Base-by-base conservation (phyloP, 2,888 invertebrate species). In the Parnassius apollo region DNA sequence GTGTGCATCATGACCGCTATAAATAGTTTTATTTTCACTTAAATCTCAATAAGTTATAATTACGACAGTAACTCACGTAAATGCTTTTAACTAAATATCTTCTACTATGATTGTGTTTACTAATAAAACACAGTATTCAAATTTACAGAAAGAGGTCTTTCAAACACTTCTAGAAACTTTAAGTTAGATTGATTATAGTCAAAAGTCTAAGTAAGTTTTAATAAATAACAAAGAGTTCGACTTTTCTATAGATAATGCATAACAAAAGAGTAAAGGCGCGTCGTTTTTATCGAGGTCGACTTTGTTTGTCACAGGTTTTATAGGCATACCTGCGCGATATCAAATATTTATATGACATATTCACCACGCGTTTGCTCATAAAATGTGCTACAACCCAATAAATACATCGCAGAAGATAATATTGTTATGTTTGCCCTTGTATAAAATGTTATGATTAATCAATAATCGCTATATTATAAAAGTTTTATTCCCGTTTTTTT, bases 301-400 rank as follows among this genome's bases (percentile, higher is more conserved):
- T 56, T 56, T 56, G 54, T 59, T 64, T 46, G 59, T 25, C n/a
- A 53, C 60, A 44, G 52, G 42, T 64, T 59, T 63, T 55, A 59
- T 22, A 48, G 42, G 25, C 48, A 42, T 44, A 57, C 42, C 64
- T 57, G 52, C 46, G 57, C 57, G 57, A 60, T 57, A 64, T 64
- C 60, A 64, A 60, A 64, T 60, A 64, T 64, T 64, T 57, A 64
- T 53, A 42, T 59, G 22, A 57, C 64, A 57, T 53, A 64, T 60
- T 57, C 60, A 46, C 51, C 46, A 64, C 64, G 57, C 57, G 60
- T 57, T 57, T 46, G 60, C 64, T 60, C 64, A 52, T 64, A 64
- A 64, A 60, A 60, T 57, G 62, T 44, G 48, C 42, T 44, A 53
- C 58, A 42, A 42, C 50, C 59, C 49, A 57, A 57, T 59, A 53